Percentiles rank a stretch among this genome's conserved stretches.
Conservation (phyloP, 2,888 invertebrate species). For the Phragmatobia fuliginosa region DNA sequence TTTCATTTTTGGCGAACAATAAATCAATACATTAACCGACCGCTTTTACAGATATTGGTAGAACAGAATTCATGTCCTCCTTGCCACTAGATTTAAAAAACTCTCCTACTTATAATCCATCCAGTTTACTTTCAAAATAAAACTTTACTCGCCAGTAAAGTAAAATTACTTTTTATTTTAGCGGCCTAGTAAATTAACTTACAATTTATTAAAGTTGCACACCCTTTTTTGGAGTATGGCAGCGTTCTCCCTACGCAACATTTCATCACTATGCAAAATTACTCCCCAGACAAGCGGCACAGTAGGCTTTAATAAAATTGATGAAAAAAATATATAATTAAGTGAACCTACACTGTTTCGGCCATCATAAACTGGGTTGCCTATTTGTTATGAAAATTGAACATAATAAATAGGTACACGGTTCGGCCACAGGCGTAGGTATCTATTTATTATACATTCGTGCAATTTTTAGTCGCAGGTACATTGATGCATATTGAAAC, state of each 20-base stretch:
- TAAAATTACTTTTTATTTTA: background rate
- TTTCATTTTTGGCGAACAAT: too few relatives aligned
- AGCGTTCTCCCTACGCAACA: slow-evolving; percentile 26
- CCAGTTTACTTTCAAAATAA: background rate
- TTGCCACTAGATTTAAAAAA: too few relatives aligned
- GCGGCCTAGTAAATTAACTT: slow-evolving; percentile 9
- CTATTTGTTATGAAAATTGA: background rate
- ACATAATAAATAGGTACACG: background rate
- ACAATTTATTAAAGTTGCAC: slow-evolving; percentile 19
- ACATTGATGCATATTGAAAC: background rate
- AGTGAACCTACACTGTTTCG: slow-evolving; percentile 12
- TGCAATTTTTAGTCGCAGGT: background rate
- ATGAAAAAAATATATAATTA: slow-evolving; percentile 44
- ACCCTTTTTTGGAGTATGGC: slow-evolving; percentile 15
- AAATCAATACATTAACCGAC: background rate
- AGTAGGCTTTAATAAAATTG: slow-evolving; percentile 35
- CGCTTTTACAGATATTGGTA: background rate
- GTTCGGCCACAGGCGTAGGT: background rate
- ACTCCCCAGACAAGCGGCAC: slow-evolving; percentile 35
- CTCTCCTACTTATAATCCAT: too few relatives aligned
- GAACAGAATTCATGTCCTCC: background rate
- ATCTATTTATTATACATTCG: background rate
- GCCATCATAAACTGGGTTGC: slow-evolving; percentile 1
- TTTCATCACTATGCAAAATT: slow-evolving; percentile 36
- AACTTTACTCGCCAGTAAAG: background rate